Evolutionary conservation across 2,113 vertebrate genomes (phyloP).

Genomic region (Semicossyphus pulcher): DNA sequence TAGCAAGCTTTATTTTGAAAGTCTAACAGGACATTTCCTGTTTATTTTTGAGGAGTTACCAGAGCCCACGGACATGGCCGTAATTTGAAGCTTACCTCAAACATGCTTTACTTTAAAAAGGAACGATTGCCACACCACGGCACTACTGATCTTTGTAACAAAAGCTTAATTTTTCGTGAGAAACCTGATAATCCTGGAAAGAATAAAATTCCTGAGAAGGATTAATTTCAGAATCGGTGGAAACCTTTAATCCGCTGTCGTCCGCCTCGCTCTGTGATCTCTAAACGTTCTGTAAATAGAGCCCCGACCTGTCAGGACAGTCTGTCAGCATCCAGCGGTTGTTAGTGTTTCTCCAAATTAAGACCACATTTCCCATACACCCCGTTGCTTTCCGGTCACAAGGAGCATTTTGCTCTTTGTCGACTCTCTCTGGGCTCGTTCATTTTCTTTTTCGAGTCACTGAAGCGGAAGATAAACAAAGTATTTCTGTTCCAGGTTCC

Average conservation of each 20-base stretch:
- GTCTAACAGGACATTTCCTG: no score
- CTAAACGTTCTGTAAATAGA: neutral
- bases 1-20: no score
- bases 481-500: slow-evolving; percentile 18
- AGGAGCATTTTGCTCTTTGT: slow-evolving; percentile 10
- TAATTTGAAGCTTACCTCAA: no score
- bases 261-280: neutral
- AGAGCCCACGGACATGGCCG: no score
- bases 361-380: slow-evolving; percentile 12
- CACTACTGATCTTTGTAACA: no score
- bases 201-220: neutral
- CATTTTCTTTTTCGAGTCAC: slow-evolving; percentile 10
- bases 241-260: neutral
- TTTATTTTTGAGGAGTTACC: no score
- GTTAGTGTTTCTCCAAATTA: slow-evolving; percentile 17
- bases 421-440: slow-evolving; percentile 13
- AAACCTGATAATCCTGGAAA: neutral
- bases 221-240: no score
- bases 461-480: slow-evolving; percentile 2
- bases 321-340: slow-evolving; percentile 2
- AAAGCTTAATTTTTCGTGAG: neutral
- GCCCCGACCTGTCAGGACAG: neutral
- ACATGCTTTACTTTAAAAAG: no score
- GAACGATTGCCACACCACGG: no score
- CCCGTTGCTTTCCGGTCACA: slow-evolving; percentile 1